A percentile compares a stretch with the other conserved stretches of the same genome.
Conservation (phyloP, 2,888 invertebrate genomes). For the Cecidostiba fungosa region DNA sequence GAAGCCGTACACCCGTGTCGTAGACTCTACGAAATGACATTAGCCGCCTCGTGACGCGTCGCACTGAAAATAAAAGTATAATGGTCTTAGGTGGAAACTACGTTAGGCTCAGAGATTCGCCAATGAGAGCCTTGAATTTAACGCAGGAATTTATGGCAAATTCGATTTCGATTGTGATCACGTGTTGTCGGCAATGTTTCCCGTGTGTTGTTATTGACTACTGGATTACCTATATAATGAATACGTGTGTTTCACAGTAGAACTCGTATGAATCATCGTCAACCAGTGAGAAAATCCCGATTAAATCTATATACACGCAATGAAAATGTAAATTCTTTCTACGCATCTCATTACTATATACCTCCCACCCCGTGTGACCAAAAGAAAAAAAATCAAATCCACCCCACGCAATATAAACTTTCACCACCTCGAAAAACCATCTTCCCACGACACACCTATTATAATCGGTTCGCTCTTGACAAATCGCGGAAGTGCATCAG, state of each 20-base stretch:
- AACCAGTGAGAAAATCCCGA: too few species aligned
- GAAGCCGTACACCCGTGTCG: slow-evolving; percentile 35
- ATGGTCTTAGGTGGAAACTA: not conserved
- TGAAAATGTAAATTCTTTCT: too few species aligned
- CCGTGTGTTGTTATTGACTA: too few species aligned
- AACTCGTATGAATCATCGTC: too few species aligned
- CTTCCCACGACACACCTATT: slow-evolving; percentile 51
- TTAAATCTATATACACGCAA: too few species aligned
- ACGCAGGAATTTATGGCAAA: not conserved
- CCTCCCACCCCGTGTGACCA: not conserved
- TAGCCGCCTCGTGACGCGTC: slow-evolving; percentile 12
- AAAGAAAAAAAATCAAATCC: slow-evolving; percentile 16
- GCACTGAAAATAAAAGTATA: not conserved
- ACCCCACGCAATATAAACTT: not conserved
- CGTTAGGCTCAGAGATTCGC: not conserved
- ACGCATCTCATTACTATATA: not conserved
- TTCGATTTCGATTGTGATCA: not conserved
- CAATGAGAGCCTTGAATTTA: not conserved
- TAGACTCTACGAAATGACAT: slow-evolving; percentile 14
- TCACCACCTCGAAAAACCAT: slow-evolving; percentile 11
- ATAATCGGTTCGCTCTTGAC: not conserved
- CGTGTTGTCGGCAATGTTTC: not conserved
- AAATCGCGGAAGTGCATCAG: slow-evolving; percentile 50
- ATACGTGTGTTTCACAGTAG: too few species aligned
- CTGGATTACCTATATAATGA: too few species aligned